Base-by-base conservation (phyloP, 2,888 invertebrate genomes). In the Hyppa rectilinea region DNA sequence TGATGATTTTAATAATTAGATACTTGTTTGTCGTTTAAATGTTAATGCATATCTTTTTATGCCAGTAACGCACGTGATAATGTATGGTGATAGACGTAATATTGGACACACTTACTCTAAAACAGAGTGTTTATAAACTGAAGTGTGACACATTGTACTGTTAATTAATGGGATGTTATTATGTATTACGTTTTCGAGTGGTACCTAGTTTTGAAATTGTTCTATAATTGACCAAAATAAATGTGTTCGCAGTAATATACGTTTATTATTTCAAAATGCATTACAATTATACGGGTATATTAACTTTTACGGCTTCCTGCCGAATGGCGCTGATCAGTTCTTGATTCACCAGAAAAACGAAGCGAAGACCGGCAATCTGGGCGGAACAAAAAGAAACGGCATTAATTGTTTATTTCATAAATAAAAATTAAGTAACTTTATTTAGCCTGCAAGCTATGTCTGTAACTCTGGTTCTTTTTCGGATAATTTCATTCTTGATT, bases 341-440 rank as follows among this genome's bases (percentile, higher is more conserved):
- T 91, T 98, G 98, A 93, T 99, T 99, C 73, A 99, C 97, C 78
- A 99, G 96, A 92, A 99, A 99, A 84, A 99, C 98, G 94, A 99
- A 99, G 78, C 98, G 97, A 53, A 99, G 96, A 65, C 98, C 98
- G 31, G 98, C 97, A 87, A 99, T 98, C 98, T 98, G 96, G 83
- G 83, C 47, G 63, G 47, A 77, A 64, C 69, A 71, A 80, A 73
- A 62, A 61, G 43, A 47, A 53, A 43, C n/a, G 50, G 10, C 17
- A 34, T 61, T 59, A 52, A 34, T 3, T 17, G 31, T 49, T 20
- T 12, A n/a, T 43, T 14, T 14, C 20, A 47, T 3, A 36, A 17
- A 12, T 0, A 23, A 3, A 14, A 67, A 43, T n/a, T n/a, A n/a
- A n/a, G n/a, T n/a, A n/a, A n/a, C n/a, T n/a, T n/a, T n/a, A n/a